Conservation (phyloP, 2,888 invertebrate species). For the Phrixothrix hirtus region DNA sequence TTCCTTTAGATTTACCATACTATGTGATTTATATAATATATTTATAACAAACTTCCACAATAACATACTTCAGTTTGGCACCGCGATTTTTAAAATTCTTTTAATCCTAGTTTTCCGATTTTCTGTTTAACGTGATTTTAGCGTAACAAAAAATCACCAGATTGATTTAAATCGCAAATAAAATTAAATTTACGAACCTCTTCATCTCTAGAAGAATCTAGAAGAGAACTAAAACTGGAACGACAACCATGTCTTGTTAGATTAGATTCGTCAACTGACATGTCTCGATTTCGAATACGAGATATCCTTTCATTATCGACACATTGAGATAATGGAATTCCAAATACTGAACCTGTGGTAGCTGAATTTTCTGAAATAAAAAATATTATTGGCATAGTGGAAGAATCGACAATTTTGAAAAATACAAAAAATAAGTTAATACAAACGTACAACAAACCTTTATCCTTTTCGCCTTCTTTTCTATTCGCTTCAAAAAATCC, state of each 20-base stretch:
- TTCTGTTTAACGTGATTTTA: too few relatives aligned
- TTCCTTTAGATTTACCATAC: too few relatives aligned
- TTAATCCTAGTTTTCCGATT: too few relatives aligned
- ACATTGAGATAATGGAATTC: conserved; percentile 81
- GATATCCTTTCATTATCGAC: conserved; percentile 75
- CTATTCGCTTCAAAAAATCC: conserved; percentile 81
- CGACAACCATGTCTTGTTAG: conserved; percentile 61
- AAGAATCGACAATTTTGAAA: too few relatives aligned
- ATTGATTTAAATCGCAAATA: too few relatives aligned
- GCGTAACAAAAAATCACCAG: too few relatives aligned
- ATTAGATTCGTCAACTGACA: conserved; percentile 51
- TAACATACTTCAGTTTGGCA: too few relatives aligned
- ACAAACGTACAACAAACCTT: conserved; percentile 58
- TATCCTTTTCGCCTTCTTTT: conserved; percentile 69
- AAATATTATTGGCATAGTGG: too few relatives aligned
- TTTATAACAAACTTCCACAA: too few relatives aligned
- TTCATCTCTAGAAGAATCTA: conserved; percentile 60
- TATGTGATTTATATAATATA: too few relatives aligned
- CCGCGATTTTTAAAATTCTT: too few relatives aligned
- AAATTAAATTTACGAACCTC: conserved; percentile 68
- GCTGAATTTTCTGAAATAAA: conserved; percentile 10
- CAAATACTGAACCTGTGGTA: conserved; percentile 74
- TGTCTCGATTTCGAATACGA: conserved; percentile 48
- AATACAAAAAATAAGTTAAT: conserved; percentile 9
- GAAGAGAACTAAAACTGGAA: conserved; percentile 74